Base-by-base conservation (phyloP, 1,140 invertebrate genomes). In the Eumeta japonica region DNA sequence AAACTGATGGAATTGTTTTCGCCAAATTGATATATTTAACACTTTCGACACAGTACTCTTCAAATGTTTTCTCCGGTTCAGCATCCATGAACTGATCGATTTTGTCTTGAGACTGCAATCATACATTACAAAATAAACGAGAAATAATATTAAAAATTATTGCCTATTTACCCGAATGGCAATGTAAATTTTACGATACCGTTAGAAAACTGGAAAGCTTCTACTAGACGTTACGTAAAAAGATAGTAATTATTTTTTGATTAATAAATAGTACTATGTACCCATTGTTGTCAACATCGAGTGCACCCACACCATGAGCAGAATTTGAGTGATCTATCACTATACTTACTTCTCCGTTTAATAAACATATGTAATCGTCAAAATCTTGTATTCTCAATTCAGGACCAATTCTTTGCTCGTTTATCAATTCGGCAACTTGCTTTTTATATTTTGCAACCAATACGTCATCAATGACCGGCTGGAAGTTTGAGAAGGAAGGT, bases 351-450 rank as follows among this genome's bases (percentile, higher is more conserved):
- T 85, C 78, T 40, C 85, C 85, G 53, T 88, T 89, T 19, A 94
- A 85, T 1, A 95, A 72, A 56, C 81, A 83, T 28, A 87, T 79
- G 53, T 92, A 93, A 46, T 87, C 83, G 58, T 92, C 88, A 61
- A 91, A 91, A 59, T 89, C 85, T 56, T 84, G 81, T 20, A 89
- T 61, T 29, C 85, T 74, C 10, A 83, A 48, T 54, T 89, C 84
- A 2, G 87, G 83, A 1, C 82, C 83, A 41, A 85, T 84, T 48
- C 81, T 77, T 54, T 90, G 82, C 41, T 87, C 81, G 43, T 84
- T 79, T 2, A 91, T 74, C 39, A 89, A 63, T 14, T 77, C 57
- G 7, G 63, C 55, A 11, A 90, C 81, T 34, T 70, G 64, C 17
- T 76, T 54, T 35, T 79, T 80, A 19, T 82, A 81, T 3, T 71